Evolutionary conservation across 2,797 vertebrate species (phyloP).

Genomic region (Danio choprae): DNA sequence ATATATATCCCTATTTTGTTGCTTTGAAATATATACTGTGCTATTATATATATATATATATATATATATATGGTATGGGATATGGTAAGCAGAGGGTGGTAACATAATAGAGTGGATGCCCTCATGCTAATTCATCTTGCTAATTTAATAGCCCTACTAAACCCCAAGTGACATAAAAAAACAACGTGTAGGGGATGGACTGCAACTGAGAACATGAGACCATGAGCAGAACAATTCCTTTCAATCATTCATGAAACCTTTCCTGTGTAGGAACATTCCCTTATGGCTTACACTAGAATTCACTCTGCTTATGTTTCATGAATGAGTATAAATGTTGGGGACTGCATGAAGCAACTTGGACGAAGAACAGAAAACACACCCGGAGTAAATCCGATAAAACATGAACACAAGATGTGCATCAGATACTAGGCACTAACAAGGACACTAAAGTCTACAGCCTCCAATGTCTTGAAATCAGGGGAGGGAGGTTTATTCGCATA

Average conservation of each 20-base stretch:
- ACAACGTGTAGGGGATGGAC: not conserved
- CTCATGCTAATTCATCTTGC: not conserved
- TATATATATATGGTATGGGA: too few relatives aligned
- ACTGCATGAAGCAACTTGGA: not conserved
- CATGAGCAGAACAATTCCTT: slow-evolving; percentile 11
- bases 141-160: not conserved
- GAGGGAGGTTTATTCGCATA: too few relatives aligned
- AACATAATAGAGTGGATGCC: not conserved
- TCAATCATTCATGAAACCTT: not conserved
- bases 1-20: too few relatives aligned
- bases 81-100: not conserved
- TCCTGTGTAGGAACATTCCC: not conserved
- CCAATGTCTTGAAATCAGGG: too few relatives aligned
- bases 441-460: too few relatives aligned
- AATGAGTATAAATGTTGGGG: not conserved
- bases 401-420: slow-evolving; percentile 28
- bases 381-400: slow-evolving; percentile 18
- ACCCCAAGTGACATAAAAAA: not conserved
- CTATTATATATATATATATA: too few relatives aligned
- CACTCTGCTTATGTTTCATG: not conserved
- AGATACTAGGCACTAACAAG: not conserved
- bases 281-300: not conserved
- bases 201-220: not conserved
- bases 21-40: too few relatives aligned
- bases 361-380: not conserved